phyloP scores from a whole-genome alignment of 2,113 vertebrate genomes.

The Triplophysa dalaica region DNA sequence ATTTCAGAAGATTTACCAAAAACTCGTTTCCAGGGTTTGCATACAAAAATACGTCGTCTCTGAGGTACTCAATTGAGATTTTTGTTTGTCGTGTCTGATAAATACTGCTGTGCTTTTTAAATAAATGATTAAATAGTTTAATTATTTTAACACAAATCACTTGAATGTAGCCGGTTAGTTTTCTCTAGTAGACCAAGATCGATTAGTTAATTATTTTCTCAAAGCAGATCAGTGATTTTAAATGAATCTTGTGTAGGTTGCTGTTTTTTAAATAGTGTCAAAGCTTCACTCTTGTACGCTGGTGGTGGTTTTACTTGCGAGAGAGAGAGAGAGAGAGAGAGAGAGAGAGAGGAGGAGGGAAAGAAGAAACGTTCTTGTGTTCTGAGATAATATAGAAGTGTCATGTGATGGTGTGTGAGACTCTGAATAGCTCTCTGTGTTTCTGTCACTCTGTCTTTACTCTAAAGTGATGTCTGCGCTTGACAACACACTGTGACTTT shows the following conservation, averaged over 20 bases:
- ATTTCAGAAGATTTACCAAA: no score
- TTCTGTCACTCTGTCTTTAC: neutral
- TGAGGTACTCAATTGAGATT: neutral
- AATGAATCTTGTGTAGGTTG: no score
- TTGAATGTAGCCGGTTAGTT: no score
- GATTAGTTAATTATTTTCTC: no score
- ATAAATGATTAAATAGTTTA: neutral
- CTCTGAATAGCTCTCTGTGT: slow-evolving; percentile 58
- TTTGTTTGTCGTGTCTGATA: neutral
- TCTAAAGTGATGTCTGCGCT: slow-evolving; percentile 13
- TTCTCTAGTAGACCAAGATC: no score
- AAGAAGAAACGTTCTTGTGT: slow-evolving; percentile 28
- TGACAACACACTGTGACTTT: slow-evolving; percentile 20
- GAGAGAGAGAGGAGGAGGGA: slow-evolving; percentile 6
- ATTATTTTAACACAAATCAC: neutral
- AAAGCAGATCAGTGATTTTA: no score
- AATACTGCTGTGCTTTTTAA: neutral
- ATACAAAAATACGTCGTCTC: no score
- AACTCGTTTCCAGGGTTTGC: no score
- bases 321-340: no score
- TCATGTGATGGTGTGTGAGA: slow-evolving; percentile 66
- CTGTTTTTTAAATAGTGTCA: no score
- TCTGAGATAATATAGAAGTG: slow-evolving; percentile 63
- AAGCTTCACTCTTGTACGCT: neutral
- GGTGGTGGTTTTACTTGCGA: neutral